Evolutionary conservation across 1,140 invertebrate genomes (phyloP).

Genomic region (Musca domestica): DNA sequence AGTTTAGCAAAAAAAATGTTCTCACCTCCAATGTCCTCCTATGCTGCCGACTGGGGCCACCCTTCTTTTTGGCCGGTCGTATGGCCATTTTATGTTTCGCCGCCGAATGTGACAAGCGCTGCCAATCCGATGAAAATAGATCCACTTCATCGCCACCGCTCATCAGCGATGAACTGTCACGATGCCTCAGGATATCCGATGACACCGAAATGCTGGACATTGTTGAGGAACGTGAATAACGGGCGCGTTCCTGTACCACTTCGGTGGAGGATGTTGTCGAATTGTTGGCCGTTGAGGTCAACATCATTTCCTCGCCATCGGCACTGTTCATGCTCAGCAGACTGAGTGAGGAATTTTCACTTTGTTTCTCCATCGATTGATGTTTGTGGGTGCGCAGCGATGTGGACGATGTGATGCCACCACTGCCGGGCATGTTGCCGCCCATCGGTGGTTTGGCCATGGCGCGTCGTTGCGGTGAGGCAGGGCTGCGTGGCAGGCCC

Average conservation of each 20-base stretch:
- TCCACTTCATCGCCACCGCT: slow-evolving; percentile 36
- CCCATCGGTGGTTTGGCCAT: neutral
- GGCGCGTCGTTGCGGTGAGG: slow-evolving; percentile 44
- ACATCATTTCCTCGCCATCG: slow-evolving; percentile 37
- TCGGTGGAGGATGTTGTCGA: slow-evolving; percentile 19
- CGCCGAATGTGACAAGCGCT: slow-evolving; percentile 73
- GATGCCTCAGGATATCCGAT: slow-evolving; percentile 25
- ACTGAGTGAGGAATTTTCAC: slow-evolving; percentile 47
- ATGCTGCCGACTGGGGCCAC: slow-evolving; percentile 65
- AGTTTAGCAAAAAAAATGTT: too few species aligned
- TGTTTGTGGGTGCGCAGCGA: slow-evolving; percentile 11
- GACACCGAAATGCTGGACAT: slow-evolving; percentile 18
- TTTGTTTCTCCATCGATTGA: slow-evolving; percentile 26
- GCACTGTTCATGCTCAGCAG: slow-evolving; percentile 45
- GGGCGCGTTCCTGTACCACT: slow-evolving; percentile 12
- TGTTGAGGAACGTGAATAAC: slow-evolving; percentile 10
- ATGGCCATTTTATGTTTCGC: slow-evolving; percentile 76
- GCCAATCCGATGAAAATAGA: slow-evolving; percentile 46
- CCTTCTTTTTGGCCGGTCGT: slow-evolving; percentile 70
- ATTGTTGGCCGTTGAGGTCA: slow-evolving; percentile 23
- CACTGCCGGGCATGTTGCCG: slow-evolving; percentile 12
- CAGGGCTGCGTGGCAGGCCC: slow-evolving; percentile 48
- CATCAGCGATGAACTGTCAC: slow-evolving; percentile 31
- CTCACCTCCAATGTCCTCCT: slow-evolving; percentile 61
- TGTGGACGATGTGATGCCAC: slow-evolving; percentile 8